Conservation (phyloP, 2,888 invertebrate species). For the Acronicta aceris region DNA sequence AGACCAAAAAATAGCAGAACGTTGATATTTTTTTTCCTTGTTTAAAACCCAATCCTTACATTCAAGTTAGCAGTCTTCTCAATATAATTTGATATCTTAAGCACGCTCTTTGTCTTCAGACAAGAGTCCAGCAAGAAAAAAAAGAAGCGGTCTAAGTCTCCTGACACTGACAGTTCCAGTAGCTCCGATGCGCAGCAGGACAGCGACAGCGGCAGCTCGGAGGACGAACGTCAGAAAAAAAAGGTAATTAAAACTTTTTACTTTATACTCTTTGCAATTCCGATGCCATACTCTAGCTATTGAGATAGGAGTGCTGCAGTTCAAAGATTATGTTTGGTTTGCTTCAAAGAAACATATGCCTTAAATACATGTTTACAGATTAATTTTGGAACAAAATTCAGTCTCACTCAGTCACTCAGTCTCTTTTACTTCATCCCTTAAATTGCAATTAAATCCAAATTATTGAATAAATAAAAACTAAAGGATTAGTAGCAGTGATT, state of each 20-base stretch:
- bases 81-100: slow-evolving; percentile 15
- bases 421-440: slow-evolving; percentile 13
- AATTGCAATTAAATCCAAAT: background rate
- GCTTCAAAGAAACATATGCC: slow-evolving; percentile 42
- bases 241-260: slow-evolving; percentile 75
- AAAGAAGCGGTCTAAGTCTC: slow-evolving; percentile 89
- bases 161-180: slow-evolving; percentile 85
- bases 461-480: background rate
- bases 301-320: slow-evolving; percentile 52
- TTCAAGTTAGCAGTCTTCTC: no score
- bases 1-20: background rate
- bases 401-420: slow-evolving; percentile 22
- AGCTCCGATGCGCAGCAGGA: slow-evolving; percentile 77
- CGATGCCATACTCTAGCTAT: slow-evolving; percentile 39
- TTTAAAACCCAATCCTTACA: no score
- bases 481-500: background rate
- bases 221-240: slow-evolving; percentile 78
- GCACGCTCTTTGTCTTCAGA: slow-evolving; percentile 59
- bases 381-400: slow-evolving; percentile 24
- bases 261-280: slow-evolving; percentile 39
- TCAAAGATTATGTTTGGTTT: slow-evolving; percentile 65
- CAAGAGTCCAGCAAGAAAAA: slow-evolving; percentile 86
- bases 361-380: slow-evolving; percentile 28
- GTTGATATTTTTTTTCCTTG: no score
- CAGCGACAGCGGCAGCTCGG: slow-evolving; percentile 79